These are phyloP conservation scores for Serinus canaria DNA, from an alignment of 2,113 vertebrate genomes.

Conservation along the genomic window DNA sequence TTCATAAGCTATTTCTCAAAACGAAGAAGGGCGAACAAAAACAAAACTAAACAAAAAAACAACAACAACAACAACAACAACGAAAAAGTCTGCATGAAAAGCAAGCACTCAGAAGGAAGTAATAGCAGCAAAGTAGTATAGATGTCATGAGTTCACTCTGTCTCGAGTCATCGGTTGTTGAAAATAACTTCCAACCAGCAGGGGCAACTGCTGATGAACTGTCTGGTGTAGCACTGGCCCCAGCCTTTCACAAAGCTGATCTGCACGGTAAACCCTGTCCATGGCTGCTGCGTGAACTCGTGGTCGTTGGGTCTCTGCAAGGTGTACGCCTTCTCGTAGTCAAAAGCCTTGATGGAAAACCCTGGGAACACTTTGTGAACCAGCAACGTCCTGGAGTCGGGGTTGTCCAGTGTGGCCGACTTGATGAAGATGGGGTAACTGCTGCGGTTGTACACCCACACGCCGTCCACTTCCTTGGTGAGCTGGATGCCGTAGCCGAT, in stretches of 20 bases:
- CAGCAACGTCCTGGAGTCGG: constrained; percentile 93
- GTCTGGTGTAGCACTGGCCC: constrained; percentile 98
- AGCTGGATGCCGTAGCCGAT: constrained; percentile 98
- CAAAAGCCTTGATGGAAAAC: constrained; percentile 98
- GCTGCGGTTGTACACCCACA: constrained; percentile 99
- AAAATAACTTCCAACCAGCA: constrained; percentile 99
- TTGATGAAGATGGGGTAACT: constrained; percentile 99
- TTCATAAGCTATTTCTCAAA: constrained; percentile 76
- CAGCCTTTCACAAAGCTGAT: constrained; percentile 99
- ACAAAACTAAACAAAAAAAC: background rate
- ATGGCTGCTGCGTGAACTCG: constrained; percentile 95
- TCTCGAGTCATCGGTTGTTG: constrained; percentile 87
- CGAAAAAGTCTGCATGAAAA: constrained; percentile 72
- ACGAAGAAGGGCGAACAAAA: background rate
- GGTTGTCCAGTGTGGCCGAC: constrained; percentile 99
- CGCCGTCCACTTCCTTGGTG: constrained; percentile 91
- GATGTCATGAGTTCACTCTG: constrained; percentile 41
- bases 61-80: constrained; percentile 5
- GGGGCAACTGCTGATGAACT: constrained; percentile 99
- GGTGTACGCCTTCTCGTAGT: constrained; percentile 95
- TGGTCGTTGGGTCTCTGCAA: constrained; percentile 96
- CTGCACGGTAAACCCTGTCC: constrained; percentile 96
- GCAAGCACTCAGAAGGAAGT: constrained; percentile 80
- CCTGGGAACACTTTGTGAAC: constrained; percentile 98
- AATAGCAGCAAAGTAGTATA: constrained; percentile 82